Evolutionary conservation across 2,113 vertebrate genomes (phyloP).

Genomic region (Eubucco bourcierii): DNA sequence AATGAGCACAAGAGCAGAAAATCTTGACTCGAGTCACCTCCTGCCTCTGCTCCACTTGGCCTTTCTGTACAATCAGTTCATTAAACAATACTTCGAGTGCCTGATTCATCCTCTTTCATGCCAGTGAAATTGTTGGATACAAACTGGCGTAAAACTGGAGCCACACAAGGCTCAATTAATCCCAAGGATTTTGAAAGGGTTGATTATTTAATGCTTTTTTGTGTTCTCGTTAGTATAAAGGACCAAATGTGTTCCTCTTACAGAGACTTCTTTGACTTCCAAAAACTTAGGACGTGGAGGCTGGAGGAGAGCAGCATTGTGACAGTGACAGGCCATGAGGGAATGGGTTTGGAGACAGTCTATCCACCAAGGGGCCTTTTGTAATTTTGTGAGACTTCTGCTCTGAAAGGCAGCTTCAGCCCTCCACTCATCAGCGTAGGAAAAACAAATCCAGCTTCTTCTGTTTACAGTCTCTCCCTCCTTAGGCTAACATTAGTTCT

Average conservation of each 20-base stretch:
- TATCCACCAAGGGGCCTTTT: not conserved
- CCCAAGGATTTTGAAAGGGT: conserved; percentile 10
- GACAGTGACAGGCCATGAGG: not conserved
- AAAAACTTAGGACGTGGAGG: not conserved
- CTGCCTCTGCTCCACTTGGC: not conserved
- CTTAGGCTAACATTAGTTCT: not conserved
- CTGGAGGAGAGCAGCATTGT: not conserved
- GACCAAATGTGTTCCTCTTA: not conserved
- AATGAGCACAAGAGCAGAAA: conserved; percentile 24
- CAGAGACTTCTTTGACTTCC: not conserved
- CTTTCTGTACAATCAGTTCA: not conserved
- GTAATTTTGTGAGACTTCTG: not conserved
- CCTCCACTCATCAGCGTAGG: not conserved
- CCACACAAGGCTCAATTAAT: not conserved
- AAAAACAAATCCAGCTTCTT: not conserved
- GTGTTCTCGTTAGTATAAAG: not conserved
- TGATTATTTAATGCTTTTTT: conserved; percentile 33
- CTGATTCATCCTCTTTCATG: conserved; percentile 15
- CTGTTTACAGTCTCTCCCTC: not conserved
- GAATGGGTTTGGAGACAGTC: not conserved
- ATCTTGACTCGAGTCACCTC: not conserved
- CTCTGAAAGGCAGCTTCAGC: not conserved
- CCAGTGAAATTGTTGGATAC: not conserved
- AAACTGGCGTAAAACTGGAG: conserved; percentile 19
- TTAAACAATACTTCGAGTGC: conserved; percentile 22